phyloP scores from a whole-genome alignment of 2,888 invertebrate species.

The Andrena fulva region DNA sequence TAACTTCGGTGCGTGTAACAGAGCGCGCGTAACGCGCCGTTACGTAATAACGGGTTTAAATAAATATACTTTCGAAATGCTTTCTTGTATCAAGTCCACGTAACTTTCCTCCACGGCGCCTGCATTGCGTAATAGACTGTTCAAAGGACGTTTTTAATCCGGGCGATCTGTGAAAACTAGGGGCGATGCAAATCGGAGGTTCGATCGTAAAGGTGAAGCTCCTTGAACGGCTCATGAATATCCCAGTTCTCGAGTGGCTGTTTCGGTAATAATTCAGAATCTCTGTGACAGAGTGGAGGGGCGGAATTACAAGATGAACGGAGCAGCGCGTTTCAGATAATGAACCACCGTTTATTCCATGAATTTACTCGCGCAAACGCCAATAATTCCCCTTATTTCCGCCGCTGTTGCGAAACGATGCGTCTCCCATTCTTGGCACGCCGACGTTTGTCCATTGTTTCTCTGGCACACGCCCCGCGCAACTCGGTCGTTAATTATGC shows the following conservation, averaged over 20 bases:
- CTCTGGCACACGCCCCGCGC: not conserved
- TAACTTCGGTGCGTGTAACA: constrained; percentile 17
- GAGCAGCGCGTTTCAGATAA: not conserved
- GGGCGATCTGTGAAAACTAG: not conserved
- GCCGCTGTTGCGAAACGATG: constrained; percentile 20
- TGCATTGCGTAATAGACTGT: constrained; percentile 24
- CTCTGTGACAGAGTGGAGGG: not conserved
- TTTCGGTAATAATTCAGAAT: not conserved
- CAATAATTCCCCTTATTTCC: constrained; percentile 1
- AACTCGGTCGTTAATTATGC: constrained; percentile 22
- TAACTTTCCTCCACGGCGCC: constrained; percentile 29
- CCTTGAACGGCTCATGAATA: not conserved
- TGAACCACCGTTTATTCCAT: not conserved
- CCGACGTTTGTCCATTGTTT: constrained; percentile 36
- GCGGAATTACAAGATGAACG: not conserved
- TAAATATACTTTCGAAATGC: constrained; percentile 56
- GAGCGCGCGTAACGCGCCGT: constrained; percentile 12
- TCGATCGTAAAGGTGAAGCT: not conserved
- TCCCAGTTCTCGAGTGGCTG: not conserved
- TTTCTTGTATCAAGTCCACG: constrained; percentile 40
- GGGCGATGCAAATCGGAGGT: not conserved
- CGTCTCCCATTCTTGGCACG: constrained; percentile 9
- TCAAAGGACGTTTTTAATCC: constrained; percentile 13
- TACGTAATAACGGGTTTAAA: constrained; percentile 40
- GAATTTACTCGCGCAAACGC: not conserved